These are phyloP conservation scores for Phasia obesa DNA, from an alignment of 2,888 invertebrate species.

Conservation along the genomic window DNA sequence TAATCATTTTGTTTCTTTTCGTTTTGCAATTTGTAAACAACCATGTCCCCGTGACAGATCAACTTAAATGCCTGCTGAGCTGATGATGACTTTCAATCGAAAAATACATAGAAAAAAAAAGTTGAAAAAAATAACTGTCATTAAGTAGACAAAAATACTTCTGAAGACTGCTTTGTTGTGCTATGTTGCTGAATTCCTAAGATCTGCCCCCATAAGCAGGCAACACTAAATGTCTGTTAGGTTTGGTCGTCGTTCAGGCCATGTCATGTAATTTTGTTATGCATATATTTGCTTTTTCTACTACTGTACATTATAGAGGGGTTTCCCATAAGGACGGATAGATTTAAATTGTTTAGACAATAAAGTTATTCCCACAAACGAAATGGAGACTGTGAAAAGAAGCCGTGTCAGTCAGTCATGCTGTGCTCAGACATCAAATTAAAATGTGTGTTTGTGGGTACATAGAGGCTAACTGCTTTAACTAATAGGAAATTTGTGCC, in stretches of 20 bases:
- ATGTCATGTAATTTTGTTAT: constrained; percentile 43
- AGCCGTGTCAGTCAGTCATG: no score
- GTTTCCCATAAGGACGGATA: no score
- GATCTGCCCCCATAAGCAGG: constrained; percentile 26
- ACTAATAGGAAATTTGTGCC: no score
- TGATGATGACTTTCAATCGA: constrained; percentile 51
- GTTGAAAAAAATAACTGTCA: constrained; percentile 16
- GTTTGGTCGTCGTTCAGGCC: constrained; percentile 39
- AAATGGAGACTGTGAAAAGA: no score
- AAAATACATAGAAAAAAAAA: constrained; percentile 26
- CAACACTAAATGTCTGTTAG: constrained; percentile 39
- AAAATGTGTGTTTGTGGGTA: no score
- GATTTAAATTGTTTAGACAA: no score
- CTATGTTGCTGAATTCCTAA: constrained; percentile 25
- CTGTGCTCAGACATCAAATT: no score
- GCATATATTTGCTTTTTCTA: constrained; percentile 32
- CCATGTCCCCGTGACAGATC: constrained; percentile 56
- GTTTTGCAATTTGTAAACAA: constrained; percentile 44
- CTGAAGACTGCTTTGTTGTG: not conserved
- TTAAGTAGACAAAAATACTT: constrained; percentile 16
- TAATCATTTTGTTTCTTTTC: constrained; percentile 22
- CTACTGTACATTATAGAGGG: not conserved
- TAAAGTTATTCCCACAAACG: no score
- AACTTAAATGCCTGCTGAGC: constrained; percentile 64
- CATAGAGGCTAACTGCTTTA: no score